phyloP scores from a whole-genome alignment of 2,888 invertebrate species.

The Coleophora flavipennella region DNA sequence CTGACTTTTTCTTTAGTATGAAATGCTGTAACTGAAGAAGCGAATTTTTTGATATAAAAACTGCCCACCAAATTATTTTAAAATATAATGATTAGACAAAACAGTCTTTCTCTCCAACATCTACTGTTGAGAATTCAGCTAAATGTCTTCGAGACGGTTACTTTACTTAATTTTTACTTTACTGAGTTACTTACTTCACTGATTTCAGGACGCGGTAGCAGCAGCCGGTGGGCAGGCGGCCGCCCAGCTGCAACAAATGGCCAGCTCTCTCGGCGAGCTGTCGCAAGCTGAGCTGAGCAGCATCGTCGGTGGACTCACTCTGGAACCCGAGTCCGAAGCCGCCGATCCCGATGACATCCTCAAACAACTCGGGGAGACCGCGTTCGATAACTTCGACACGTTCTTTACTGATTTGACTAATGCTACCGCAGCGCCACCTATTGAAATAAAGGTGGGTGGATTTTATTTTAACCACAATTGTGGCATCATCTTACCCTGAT shows the following conservation, averaged over 20 bases:
- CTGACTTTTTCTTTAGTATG: too few species aligned
- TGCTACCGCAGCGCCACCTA: conserved; percentile 75
- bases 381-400: conserved; percentile 88
- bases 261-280: conserved; percentile 75
- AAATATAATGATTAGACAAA: too few species aligned
- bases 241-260: conserved; percentile 68
- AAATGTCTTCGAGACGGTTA: too few species aligned
- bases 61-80: too few species aligned
- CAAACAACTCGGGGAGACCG: conserved; percentile 86
- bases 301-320: conserved; percentile 75
- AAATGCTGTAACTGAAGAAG: too few species aligned
- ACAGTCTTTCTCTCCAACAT: too few species aligned
- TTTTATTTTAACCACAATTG: too few species aligned
- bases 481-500: too few species aligned
- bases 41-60: too few species aligned
- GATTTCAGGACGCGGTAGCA: conserved; percentile 75
- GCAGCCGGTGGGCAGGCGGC: conserved; percentile 69
- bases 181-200: conserved; percentile 1
- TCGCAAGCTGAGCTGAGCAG: conserved; percentile 81
- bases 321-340: conserved; percentile 54
- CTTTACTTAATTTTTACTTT: neutral
- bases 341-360: conserved; percentile 84
- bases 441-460: conserved; percentile 78
- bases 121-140: too few species aligned
- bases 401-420: conserved; percentile 84